Base-by-base conservation (phyloP, 2,888 invertebrate genomes). In the Oegoconia quadripuncta region DNA sequence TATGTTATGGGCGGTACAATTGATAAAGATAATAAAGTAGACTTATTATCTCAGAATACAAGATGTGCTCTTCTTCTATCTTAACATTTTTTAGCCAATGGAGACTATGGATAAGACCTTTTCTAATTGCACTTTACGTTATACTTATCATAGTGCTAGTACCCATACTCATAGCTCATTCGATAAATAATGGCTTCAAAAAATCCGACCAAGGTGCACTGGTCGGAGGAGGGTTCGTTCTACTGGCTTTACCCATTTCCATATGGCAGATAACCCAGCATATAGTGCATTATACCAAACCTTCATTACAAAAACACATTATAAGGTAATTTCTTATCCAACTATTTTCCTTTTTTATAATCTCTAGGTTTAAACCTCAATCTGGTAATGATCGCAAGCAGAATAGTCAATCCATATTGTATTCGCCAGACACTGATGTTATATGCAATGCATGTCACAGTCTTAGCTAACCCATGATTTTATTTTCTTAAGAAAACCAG, bases 181-280 rank as follows among this genome's bases (percentile, higher is more conserved):
- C 95, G 0, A 89, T 96, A 42, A 89, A 91, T 63, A 93, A 94
- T 89, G 94, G 93, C 4, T 93, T 95, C 54, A 90, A 91, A 32
- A 91, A 93, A 55, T 91, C 93, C 49, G 94, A 95, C 63, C 94
- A 95, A 74, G 93, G 94, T 57, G 90, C 93, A 39, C 86, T 97
- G 50, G 92, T 97, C 40, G 97, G 94, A 6, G 97, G 97, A 3
- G 90, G 96, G n/a, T 98, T 98, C 82, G 97, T 96, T 14, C 89
- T 97, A 48, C 88, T 97, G 40, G 95, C 97, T 0, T 87, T 98
- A 33, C 98, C 98, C 1, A 93, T 98, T 47, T 96, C 97, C 29
- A 90, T 98, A 59, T 98, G 97, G 94, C 96, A 97, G 80, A 98
- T 98, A 59, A 93, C 95, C 30, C 96, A 97, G 74, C 98, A 98